Percentiles rank a stretch among this genome's conserved stretches.
These are phyloP conservation scores for Smithornis capensis DNA, from an alignment of 2,113 vertebrate species.

Conservation along the genomic window DNA sequence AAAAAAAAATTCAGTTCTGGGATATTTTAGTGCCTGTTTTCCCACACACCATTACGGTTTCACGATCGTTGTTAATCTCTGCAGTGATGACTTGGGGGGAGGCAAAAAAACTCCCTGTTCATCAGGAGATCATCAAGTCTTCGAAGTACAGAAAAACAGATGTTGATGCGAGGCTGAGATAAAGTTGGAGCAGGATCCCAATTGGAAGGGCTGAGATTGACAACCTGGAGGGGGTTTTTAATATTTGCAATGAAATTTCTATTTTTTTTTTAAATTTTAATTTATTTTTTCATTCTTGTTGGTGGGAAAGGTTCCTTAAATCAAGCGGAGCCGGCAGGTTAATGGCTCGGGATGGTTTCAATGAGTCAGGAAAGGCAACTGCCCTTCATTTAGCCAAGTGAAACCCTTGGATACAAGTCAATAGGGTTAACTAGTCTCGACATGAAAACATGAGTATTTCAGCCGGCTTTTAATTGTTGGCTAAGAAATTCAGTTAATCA, in stretches of 20 bases:
- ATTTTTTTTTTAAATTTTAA: background rate
- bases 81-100: background rate
- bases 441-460: conserved; percentile 55
- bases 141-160: background rate
- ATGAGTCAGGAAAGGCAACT: conserved; percentile 20
- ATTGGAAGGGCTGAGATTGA: background rate
- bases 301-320: conserved; percentile 8
- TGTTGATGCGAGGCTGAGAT: background rate
- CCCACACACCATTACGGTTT: background rate
- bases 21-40: background rate
- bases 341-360: conserved; percentile 48
- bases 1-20: accelerated
- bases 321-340: conserved; percentile 5
- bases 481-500: conserved; percentile 65
- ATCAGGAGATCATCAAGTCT: background rate
- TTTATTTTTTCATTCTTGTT: conserved; percentile 12
- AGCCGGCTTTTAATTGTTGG: conserved; percentile 58
- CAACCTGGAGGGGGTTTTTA: background rate
- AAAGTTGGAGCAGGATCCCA: background rate
- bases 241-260: background rate
- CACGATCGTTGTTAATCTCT: background rate
- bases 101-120: background rate
- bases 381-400: background rate
- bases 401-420: conserved; percentile 47
- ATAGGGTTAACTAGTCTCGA: conserved; percentile 56